Evolutionary conservation across 2,888 invertebrate genomes (phyloP).

Genomic region (Drosophila birchii): DNA sequence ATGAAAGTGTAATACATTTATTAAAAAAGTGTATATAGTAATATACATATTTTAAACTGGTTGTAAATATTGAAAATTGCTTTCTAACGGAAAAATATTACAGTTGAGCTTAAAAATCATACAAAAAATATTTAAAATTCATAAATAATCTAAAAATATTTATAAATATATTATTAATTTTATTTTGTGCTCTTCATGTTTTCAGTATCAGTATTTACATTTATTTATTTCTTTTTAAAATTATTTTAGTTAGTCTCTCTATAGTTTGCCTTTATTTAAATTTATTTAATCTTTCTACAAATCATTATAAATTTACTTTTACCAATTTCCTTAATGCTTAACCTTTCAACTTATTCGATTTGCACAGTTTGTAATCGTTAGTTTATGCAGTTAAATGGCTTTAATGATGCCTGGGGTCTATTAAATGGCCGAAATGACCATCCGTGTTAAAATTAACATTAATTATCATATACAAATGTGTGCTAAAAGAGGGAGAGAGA

Average conservation of each 20-base stretch:
- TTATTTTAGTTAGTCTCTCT: neutral
- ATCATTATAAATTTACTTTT: neutral
- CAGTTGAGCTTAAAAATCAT: too few species aligned
- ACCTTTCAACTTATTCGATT: slow-evolving; percentile 29
- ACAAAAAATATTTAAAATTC: too few species aligned
- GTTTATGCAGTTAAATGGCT: slow-evolving; percentile 38
- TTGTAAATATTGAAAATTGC: too few species aligned
- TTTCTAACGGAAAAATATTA: too few species aligned
- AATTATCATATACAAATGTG: slow-evolving; percentile 30
- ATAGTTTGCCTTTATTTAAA: neutral
- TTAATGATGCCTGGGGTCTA: slow-evolving; percentile 43
- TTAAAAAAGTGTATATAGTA: too few species aligned
- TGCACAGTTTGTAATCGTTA: slow-evolving; percentile 24
- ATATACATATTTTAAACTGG: too few species aligned
- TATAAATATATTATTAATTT: too few species aligned
- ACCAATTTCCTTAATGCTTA: neutral
- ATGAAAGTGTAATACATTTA: neutral
- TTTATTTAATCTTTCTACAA: neutral
- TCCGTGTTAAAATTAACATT: slow-evolving; percentile 49
- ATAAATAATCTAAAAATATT: too few species aligned
- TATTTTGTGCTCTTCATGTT: too few species aligned
- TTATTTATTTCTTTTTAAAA: neutral
- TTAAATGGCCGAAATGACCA: slow-evolving; percentile 33
- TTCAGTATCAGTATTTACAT: neutral
- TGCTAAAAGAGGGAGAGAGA: neutral